These are phyloP conservation scores for Holothuria glaberrima DNA, from an alignment of 35 echinoderm and acorn worm species.

Conservation along the genomic window DNA sequence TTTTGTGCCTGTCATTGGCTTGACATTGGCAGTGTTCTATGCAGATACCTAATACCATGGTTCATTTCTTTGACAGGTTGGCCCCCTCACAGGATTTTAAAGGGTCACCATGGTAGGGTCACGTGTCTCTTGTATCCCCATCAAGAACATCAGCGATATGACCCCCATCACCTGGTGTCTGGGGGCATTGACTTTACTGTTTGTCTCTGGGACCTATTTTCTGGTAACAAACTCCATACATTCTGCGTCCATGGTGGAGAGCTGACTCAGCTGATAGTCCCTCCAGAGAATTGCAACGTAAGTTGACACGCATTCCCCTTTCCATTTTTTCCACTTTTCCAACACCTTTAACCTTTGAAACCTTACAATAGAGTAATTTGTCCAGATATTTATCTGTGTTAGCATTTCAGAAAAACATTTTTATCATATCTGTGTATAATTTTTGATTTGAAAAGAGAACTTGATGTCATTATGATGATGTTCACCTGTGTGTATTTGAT, in stretches of 20 bases:
- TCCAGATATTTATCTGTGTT: too few relatives aligned
- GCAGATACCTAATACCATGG: too few relatives aligned
- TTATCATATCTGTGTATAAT: too few relatives aligned
- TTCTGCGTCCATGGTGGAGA: slow-evolving; percentile 98
- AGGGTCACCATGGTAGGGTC: slow-evolving; percentile 94
- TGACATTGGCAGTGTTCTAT: too few relatives aligned
- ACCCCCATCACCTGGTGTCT: slow-evolving; percentile 82
- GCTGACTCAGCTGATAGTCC: slow-evolving; percentile 78
- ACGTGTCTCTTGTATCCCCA: slow-evolving; percentile 95
- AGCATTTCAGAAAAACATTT: too few relatives aligned
- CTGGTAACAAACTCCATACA: slow-evolving; percentile 79
- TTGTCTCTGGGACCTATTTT: slow-evolving; percentile 91
- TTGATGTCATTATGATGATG: too few relatives aligned
- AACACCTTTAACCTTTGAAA: too few relatives aligned
- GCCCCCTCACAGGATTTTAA: slow-evolving; percentile 96
- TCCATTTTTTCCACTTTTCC: neutral
- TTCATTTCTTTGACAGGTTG: slow-evolving; percentile 63
- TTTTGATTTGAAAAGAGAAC: too few relatives aligned
- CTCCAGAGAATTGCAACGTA: slow-evolving; percentile 98
- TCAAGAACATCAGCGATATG: slow-evolving; percentile 78
- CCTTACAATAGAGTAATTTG: too few relatives aligned
- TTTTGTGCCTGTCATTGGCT: too few relatives aligned
- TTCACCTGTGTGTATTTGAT: too few relatives aligned
- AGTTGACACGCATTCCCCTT: neutral
- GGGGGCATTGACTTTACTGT: slow-evolving; percentile 94